Conservation (phyloP, 2,113 vertebrate genomes). For the Nothocercus julius region DNA sequence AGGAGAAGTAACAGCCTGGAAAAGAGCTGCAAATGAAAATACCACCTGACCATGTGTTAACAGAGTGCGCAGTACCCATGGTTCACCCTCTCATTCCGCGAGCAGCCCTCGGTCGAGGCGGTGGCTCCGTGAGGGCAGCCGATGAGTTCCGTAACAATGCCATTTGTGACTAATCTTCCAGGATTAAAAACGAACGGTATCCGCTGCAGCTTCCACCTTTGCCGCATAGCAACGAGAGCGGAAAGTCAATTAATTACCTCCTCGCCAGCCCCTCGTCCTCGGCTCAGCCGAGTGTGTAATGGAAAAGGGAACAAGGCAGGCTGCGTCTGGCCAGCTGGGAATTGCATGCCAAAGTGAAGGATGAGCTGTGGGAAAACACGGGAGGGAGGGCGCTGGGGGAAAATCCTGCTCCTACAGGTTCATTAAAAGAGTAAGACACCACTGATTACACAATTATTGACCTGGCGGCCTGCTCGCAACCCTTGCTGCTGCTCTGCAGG, state of each 20-base stretch:
- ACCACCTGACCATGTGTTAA: neutral
- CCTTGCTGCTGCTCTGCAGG: neutral
- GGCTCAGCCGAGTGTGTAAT: constrained; percentile 94
- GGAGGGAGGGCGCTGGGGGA: neutral
- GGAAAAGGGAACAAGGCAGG: constrained; percentile 82
- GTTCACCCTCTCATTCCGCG: too few relatives aligned
- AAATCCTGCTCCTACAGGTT: constrained; percentile 45
- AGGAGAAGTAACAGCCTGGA: neutral
- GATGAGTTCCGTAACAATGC: constrained; percentile 33
- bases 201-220: constrained; percentile 56
- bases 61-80: neutral
- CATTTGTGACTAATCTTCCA: constrained; percentile 30
- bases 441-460: constrained; percentile 5
- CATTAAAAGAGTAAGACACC: constrained; percentile 54
- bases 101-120: neutral
- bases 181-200: constrained; percentile 56
- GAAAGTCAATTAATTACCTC: constrained; percentile 84
- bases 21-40: neutral
- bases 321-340: constrained; percentile 73
- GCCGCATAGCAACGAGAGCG: constrained; percentile 75
- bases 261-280: constrained; percentile 66
- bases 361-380: constrained; percentile 39
- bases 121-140: neutral
- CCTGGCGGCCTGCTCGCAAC: neutral
- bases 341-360: constrained; percentile 70